These are phyloP conservation scores for Callopanchax toddi DNA, from an alignment of 2,113 vertebrate species.

Conservation along the genomic window DNA sequence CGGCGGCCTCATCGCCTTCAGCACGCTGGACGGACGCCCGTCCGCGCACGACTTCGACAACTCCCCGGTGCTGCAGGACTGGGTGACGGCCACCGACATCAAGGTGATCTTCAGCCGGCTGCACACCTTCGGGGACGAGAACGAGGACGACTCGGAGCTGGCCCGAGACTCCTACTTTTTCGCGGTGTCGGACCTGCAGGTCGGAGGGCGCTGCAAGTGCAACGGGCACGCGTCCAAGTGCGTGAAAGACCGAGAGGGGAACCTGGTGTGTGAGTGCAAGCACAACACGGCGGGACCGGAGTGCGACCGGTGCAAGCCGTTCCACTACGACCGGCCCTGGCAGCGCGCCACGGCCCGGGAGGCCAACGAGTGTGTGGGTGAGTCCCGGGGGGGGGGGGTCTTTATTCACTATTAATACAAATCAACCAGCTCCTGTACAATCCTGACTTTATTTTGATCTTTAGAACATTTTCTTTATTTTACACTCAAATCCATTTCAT, in stretches of 20 bases:
- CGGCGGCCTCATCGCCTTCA: slow-evolving; percentile 98
- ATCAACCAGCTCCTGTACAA: too few relatives aligned
- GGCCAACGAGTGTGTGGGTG: slow-evolving; percentile 98
- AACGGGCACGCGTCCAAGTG: slow-evolving; percentile 97
- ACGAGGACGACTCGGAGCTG: slow-evolving; percentile 96
- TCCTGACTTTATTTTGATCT: too few relatives aligned
- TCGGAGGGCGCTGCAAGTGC: slow-evolving; percentile 97
- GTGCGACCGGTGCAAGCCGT: slow-evolving; percentile 98
- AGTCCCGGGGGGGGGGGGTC: too few relatives aligned
- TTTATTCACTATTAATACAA: too few relatives aligned
- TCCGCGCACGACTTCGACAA: slow-evolving; percentile 99
- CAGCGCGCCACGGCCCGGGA: slow-evolving; percentile 95
- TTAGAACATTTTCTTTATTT: too few relatives aligned
- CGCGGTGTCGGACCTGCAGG: slow-evolving; percentile 96
- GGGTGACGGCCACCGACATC: slow-evolving; percentile 99
- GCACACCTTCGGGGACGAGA: slow-evolving; percentile 98
- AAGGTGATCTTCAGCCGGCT: slow-evolving; percentile 94
- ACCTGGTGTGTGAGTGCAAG: slow-evolving; percentile 96
- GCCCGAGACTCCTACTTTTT: slow-evolving; percentile 98
- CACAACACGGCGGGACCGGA: slow-evolving; percentile 97
- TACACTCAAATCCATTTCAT: too few relatives aligned
- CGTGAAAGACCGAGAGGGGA: slow-evolving; percentile 92
- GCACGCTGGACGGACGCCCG: slow-evolving; percentile 96
- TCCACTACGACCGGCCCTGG: slow-evolving; percentile 99
- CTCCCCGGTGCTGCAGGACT: slow-evolving; percentile 98